These are phyloP conservation scores for Stylophora pistillata DNA, from an alignment of 64 coral and sea anemone species.

Conservation along the genomic window DNA sequence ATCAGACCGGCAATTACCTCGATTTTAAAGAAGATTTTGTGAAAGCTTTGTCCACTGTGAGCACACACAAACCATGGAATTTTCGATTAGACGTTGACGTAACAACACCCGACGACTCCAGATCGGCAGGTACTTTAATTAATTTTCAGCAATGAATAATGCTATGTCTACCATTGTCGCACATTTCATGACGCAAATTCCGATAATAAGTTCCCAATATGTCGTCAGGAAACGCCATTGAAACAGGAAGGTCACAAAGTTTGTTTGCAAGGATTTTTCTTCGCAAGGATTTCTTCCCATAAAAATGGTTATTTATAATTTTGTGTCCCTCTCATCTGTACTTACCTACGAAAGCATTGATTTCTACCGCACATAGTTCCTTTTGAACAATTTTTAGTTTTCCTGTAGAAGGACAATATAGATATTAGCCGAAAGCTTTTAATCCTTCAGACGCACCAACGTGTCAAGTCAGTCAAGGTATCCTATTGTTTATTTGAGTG, in stretches of 20 bases:
- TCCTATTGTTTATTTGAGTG: background rate
- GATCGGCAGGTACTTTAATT: conserved; percentile 14
- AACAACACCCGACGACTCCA: background rate
- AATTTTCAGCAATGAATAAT: background rate
- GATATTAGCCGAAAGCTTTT: background rate
- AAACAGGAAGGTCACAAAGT: background rate
- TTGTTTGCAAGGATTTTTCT: background rate
- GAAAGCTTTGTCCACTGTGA: conserved; percentile 14
- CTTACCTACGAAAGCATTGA: no score
- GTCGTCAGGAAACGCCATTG: background rate
- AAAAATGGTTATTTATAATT: no score
- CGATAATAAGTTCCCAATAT: background rate
- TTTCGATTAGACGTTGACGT: conserved; percentile 5
- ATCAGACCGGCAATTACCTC: conserved; percentile 58
- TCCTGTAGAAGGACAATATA: no score
- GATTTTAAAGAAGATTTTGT: conserved; percentile 69
- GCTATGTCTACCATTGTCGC: background rate
- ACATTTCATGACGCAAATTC: background rate
- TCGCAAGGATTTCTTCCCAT: no score
- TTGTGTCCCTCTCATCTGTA: no score
- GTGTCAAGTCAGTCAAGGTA: background rate
- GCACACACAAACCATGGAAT: background rate
- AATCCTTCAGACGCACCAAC: background rate
- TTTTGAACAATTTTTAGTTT: no score
- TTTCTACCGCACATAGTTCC: no score